phyloP scores from a whole-genome alignment of 2,888 invertebrate genomes.

The Netelia inedita region DNA sequence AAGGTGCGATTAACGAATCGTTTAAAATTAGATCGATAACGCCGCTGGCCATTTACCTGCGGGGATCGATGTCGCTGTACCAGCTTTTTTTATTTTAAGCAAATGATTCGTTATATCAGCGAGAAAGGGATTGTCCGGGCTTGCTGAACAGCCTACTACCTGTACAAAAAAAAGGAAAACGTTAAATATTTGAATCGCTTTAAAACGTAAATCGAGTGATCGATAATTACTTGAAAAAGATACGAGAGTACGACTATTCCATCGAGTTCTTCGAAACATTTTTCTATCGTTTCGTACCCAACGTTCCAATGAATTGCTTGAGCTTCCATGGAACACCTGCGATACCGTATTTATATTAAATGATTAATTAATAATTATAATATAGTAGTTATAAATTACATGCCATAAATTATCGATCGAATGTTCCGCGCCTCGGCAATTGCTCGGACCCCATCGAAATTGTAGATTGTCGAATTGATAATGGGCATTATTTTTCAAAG shows the following conservation, averaged over 20 bases:
- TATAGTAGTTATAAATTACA: background rate
- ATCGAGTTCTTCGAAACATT: constrained; percentile 75
- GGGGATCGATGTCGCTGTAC: constrained; percentile 65
- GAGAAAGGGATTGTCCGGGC: constrained; percentile 75
- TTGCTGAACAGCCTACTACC: constrained; percentile 77
- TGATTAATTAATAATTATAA: background rate
- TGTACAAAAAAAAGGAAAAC: constrained; percentile 53
- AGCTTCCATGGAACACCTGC: constrained; percentile 79
- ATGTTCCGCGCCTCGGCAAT: constrained; percentile 78
- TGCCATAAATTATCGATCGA: constrained; percentile 76
- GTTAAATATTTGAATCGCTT: background rate
- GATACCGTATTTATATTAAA: background rate
- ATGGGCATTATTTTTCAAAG: constrained; percentile 68
- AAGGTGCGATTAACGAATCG: background rate
- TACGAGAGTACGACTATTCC: constrained; percentile 77
- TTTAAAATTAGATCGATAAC: background rate
- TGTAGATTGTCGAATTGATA: constrained; percentile 75
- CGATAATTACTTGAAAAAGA: constrained; percentile 74
- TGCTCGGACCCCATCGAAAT: constrained; percentile 77
- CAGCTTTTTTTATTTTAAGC: constrained; percentile 68
- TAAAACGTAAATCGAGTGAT: background rate
- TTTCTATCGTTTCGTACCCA: constrained; percentile 73
- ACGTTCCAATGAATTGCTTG: constrained; percentile 78
- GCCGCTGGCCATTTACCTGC: constrained; percentile 68
- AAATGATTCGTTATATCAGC: constrained; percentile 74